Evolutionary conservation across 2,113 vertebrate species (phyloP).

Genomic region (Elachura formosa): DNA sequence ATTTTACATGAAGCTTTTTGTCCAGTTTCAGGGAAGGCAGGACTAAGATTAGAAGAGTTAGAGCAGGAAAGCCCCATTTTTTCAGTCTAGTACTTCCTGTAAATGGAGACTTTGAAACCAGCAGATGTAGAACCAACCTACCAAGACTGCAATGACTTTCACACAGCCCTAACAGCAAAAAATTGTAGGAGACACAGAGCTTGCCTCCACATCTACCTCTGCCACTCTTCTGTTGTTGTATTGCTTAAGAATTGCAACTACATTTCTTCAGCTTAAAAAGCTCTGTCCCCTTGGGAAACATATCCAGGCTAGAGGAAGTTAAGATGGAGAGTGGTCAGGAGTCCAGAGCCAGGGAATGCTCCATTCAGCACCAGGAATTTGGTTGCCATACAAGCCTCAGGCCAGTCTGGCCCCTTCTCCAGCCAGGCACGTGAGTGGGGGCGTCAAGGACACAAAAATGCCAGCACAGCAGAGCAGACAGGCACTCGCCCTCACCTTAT

Average conservation of each 20-base stretch:
- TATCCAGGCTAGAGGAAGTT: not conserved
- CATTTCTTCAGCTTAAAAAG: not conserved
- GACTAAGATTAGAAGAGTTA: not conserved
- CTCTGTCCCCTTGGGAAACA: not conserved
- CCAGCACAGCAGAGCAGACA: not conserved
- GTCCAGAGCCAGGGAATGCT: not conserved
- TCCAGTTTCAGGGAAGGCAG: not conserved
- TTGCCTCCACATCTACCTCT: not conserved
- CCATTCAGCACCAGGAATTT: not conserved
- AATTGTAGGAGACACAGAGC: not conserved
- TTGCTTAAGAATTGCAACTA: not conserved
- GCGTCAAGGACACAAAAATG: not conserved
- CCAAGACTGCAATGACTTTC: not conserved
- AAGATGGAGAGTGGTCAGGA: not conserved
- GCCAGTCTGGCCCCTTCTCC: not conserved
- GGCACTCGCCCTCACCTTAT: not conserved
- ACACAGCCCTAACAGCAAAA: not conserved
- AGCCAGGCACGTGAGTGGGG: not conserved
- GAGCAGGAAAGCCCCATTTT: not conserved
- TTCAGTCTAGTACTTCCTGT: not conserved
- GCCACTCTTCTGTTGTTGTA: not conserved
- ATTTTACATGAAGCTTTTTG: not conserved
- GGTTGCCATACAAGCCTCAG: rapidly evolving
- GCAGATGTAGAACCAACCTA: not conserved
- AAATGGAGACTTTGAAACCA: not conserved